A percentile compares a stretch with the other conserved stretches of the same genome.
Evolutionary conservation across 1,140 invertebrate genomes (phyloP).

Genomic region (Brachionus angularis): DNA sequence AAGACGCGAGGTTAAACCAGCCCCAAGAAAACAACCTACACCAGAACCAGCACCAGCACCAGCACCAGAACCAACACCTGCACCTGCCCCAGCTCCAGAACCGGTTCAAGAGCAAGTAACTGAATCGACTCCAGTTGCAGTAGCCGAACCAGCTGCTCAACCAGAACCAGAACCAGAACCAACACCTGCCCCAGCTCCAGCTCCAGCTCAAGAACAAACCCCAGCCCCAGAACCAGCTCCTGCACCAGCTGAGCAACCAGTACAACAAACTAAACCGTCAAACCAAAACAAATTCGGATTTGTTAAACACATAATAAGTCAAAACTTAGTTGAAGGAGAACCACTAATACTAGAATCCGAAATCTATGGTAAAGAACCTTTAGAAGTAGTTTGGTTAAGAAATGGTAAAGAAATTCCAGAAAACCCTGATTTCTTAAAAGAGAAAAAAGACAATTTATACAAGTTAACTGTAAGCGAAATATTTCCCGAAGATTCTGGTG

Average conservation of each 20-base stretch:
- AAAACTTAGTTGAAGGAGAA: slow-evolving; percentile 41
- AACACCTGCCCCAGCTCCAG: background rate
- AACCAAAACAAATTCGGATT: background rate
- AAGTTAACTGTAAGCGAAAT: slow-evolving; percentile 39
- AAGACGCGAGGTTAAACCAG: too few species aligned
- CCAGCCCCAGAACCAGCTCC: background rate
- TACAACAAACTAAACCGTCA: background rate
- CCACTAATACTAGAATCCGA: background rate
- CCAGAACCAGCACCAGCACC: background rate
- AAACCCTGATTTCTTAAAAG: slow-evolving; percentile 44
- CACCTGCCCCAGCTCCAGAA: background rate
- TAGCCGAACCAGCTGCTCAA: background rate
- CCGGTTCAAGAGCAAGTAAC: background rate
- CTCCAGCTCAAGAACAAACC: background rate
- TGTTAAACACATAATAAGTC: slow-evolving; percentile 10
- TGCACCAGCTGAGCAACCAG: background rate
- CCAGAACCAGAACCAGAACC: background rate
- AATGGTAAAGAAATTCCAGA: slow-evolving; percentile 44
- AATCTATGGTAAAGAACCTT: slow-evolving; percentile 8
- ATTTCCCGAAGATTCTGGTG: slow-evolving; percentile 44
- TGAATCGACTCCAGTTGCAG: background rate
- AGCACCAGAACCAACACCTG: background rate
- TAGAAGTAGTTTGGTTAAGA: slow-evolving; percentile 38
- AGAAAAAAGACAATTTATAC: slow-evolving; percentile 9
- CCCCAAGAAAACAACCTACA: background rate